Evolutionary conservation across 2,797 vertebrate genomes (phyloP).

Genomic region (Pogoniulus pusillus): DNA sequence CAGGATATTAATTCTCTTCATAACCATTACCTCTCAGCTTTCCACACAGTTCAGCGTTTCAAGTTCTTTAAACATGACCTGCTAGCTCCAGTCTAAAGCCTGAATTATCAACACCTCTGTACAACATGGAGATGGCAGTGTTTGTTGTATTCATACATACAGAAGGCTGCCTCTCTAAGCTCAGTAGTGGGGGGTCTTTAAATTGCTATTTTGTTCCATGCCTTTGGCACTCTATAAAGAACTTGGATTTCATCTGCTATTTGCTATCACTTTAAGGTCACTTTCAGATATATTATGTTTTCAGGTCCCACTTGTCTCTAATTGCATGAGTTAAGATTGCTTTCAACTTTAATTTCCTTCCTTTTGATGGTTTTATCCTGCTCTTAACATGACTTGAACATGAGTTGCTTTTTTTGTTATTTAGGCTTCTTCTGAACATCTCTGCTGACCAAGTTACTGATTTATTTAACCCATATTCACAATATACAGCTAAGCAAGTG

Average conservation of each 20-base stretch:
- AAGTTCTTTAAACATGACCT: neutral
- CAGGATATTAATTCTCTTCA: neutral
- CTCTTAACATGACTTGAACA: neutral
- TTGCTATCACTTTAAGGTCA: neutral
- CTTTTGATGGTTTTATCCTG: slow-evolving; percentile 22
- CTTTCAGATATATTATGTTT: slow-evolving; percentile 8
- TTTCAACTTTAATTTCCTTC: slow-evolving; percentile 58
- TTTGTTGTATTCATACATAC: neutral
- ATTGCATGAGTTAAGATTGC: neutral
- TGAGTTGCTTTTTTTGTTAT: neutral
- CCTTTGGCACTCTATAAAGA: neutral
- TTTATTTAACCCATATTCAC: slow-evolving; percentile 16
- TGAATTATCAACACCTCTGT: neutral
- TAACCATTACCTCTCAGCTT: neutral
- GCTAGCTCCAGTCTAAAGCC: neutral
- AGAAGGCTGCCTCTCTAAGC: neutral
- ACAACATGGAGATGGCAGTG: neutral
- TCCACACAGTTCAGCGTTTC: neutral
- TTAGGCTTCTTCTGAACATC: neutral
- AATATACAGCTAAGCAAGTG: neutral
- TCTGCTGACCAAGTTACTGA: neutral
- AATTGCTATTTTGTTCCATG: neutral
- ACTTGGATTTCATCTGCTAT: neutral
- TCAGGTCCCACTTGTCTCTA: neutral
- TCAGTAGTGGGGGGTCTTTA: neutral